Percentiles rank a stretch among this genome's conserved stretches.
Conservation (phyloP, 2,797 vertebrate genomes). For the Staurois parvus region DNA sequence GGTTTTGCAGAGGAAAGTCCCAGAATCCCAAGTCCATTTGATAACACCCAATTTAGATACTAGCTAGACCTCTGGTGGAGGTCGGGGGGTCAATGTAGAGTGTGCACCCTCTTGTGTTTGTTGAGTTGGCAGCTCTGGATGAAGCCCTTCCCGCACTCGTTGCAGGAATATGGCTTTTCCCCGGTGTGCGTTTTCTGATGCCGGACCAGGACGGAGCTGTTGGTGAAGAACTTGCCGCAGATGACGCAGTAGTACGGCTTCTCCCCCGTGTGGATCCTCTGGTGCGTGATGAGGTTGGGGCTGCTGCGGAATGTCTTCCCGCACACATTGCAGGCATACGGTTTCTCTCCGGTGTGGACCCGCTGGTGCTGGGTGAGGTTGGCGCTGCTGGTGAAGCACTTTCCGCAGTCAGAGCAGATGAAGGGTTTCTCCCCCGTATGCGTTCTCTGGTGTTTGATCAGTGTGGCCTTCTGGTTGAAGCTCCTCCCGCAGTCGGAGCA, state of each 20-base stretch:
- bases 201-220: conserved; percentile 73
- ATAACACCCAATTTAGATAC: background rate
- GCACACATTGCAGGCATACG: conserved; percentile 69
- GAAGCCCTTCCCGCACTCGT: background rate
- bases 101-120: background rate
- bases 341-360: conserved; percentile 55
- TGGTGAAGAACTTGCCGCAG: conserved; percentile 72
- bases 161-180: conserved; percentile 56
- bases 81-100: background rate
- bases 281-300: conserved; percentile 66
- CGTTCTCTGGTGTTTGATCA: conserved; percentile 25
- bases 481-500: conserved; percentile 16
- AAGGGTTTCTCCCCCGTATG: conserved; percentile 33
- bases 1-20: too few relatives aligned
- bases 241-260: conserved; percentile 64
- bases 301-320: conserved; percentile 68
- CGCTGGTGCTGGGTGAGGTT: conserved; percentile 43
- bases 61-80: background rate
- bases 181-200: conserved; percentile 74
- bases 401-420: conserved; percentile 43
- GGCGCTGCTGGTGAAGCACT: conserved; percentile 51
- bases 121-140: background rate
- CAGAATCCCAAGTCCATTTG: too few relatives aligned
- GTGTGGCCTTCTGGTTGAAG: conserved; percentile 12
- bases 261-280: conserved; percentile 70